Base-by-base conservation (phyloP, 2,888 invertebrate species). In the Trissolcus japonicus region DNA sequence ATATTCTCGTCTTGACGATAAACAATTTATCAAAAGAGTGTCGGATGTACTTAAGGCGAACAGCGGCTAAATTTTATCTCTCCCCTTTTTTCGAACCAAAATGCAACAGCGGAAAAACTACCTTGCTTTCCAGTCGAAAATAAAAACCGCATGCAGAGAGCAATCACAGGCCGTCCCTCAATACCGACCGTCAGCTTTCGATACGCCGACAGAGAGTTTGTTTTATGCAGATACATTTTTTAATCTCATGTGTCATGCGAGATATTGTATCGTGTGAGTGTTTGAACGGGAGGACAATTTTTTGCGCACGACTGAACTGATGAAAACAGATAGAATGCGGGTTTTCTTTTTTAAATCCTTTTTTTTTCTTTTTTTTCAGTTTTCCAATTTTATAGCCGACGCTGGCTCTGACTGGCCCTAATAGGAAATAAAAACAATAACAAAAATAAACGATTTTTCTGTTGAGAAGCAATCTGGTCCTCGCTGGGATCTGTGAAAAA, bases 391-490 rank as follows among this genome's bases (percentile, higher is more conserved):
- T n/a, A 16, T n/a, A 46, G 7, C n/a, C 11, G 25, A 25, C 2
- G 16, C n/a, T 6, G 11, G 14, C 14, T 46, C 29, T 43, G 43
- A 25, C 60, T 72, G n/a, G 59, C 55, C 55, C 46, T 61, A 66
- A 14, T 16, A 46, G 4, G 46, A 46, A 75, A 69, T 69, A 54
- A 66, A 55, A 51, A 6, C 35, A 35, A 35, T 35, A 11, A 35
- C 11, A 46, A 16, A 55, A 29, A 7, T 21, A 2, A 19, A n/a
- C 35, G 2, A 35, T 1, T 9, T 46, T 66, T 76, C 35, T 43
- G 50, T 59, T 61, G 69, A 61, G 65, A 76, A 62, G 71, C 41
- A 71, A 66, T 76, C 66, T 66, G 61, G 50, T 57, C 48, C 53
- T 13, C 14, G 1, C 19, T 51, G 51, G 9, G 51, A 7, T 21